Percentiles rank a stretch among this genome's conserved stretches.
These are phyloP conservation scores for Platanista minor DNA, from an alignment of 2,113 vertebrate genomes.

Conservation along the genomic window DNA sequence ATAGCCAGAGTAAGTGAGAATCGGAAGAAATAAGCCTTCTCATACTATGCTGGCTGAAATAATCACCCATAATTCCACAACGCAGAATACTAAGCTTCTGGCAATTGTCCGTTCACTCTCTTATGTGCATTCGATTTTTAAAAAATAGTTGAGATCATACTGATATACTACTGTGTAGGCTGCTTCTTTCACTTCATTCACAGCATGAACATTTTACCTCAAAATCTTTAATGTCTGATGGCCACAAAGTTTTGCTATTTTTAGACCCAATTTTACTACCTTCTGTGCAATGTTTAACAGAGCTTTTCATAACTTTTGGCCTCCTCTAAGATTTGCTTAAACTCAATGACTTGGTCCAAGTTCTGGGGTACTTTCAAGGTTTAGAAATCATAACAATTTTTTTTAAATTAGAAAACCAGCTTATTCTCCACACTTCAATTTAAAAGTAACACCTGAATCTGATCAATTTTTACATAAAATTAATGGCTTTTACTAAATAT, in stretches of 20 bases:
- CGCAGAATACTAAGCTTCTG: not conserved
- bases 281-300: not conserved
- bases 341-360: not conserved
- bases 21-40: not conserved
- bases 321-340: not conserved
- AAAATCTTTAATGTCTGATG: not conserved
- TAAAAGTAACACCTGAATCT: not conserved
- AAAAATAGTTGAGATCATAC: not conserved
- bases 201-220: not conserved
- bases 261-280: not conserved
- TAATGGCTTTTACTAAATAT: not conserved
- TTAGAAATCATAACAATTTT: not conserved
- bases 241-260: not conserved
- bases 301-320: not conserved
- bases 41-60: not conserved
- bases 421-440: not conserved
- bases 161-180: accelerated
- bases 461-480: not conserved
- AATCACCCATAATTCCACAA: not conserved
- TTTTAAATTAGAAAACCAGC: not conserved
- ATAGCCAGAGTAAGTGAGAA: not conserved
- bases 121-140: not conserved
- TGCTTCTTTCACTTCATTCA: not conserved
- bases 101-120: not conserved
- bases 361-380: not conserved